Evolutionary conservation across 2,888 invertebrate species (phyloP).

Genomic region (Portevinia maculata): DNA sequence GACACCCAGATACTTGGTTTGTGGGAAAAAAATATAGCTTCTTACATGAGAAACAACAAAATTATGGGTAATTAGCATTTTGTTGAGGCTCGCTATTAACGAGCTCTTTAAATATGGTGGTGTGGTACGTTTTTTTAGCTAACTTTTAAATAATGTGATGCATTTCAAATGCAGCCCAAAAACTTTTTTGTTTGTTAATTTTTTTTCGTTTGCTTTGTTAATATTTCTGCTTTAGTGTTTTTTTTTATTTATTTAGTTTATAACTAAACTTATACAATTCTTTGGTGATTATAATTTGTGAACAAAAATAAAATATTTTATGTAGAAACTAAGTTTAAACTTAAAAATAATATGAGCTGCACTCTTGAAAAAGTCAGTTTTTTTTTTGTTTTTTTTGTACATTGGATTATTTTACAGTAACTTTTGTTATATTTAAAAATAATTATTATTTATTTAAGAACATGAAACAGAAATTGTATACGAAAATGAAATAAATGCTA

Average conservation of each 20-base stretch:
- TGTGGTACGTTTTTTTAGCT: too few relatives aligned
- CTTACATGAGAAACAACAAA: too few relatives aligned
- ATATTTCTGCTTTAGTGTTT: constrained; percentile 5
- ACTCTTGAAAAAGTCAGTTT: constrained; percentile 40
- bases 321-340: constrained; percentile 9
- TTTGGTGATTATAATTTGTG: constrained; percentile 72
- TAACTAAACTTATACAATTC: constrained; percentile 57
- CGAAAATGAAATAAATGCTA: constrained; percentile 56
- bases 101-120: too few relatives aligned
- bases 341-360: constrained; percentile 49
- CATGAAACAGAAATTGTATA: constrained; percentile 29
- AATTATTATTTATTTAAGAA: constrained; percentile 35
- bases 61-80: too few relatives aligned
- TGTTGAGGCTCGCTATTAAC: too few relatives aligned
- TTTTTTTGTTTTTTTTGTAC: constrained; percentile 35
- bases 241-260: constrained; percentile 35
- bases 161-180: too few relatives aligned
- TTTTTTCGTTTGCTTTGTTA: constrained; percentile 11
- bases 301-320: constrained; percentile 10
- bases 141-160: too few relatives aligned
- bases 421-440: background rate
- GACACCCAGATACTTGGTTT: too few relatives aligned
- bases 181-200: constrained; percentile 18
- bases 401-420: constrained; percentile 53
- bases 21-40: too few relatives aligned